Evolutionary conservation across 2,797 vertebrate genomes (phyloP).

Genomic region (Onychomys arenicola): DNA sequence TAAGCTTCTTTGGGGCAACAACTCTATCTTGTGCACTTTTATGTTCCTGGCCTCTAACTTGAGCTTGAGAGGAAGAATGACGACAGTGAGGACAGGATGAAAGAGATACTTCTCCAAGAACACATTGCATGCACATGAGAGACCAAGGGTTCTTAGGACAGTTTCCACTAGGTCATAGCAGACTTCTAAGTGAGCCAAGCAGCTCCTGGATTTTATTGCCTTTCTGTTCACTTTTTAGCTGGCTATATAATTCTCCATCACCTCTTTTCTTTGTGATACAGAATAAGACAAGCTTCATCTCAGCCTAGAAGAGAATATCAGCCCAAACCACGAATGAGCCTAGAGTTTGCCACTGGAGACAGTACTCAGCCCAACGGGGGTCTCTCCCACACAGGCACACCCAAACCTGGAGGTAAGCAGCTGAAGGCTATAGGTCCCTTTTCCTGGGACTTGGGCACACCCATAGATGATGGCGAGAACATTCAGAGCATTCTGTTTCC

Average conservation of each 20-base stretch:
- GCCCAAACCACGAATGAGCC: conserved; percentile 95
- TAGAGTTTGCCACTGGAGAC: conserved; percentile 94
- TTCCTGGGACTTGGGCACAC: too few relatives aligned
- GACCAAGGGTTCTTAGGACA: not conserved
- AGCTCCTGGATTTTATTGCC: not conserved
- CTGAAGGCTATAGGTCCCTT: not conserved
- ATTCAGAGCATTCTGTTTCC: not conserved
- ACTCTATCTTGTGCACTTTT: not conserved
- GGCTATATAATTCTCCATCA: fast-evolving
- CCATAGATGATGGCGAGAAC: not conserved
- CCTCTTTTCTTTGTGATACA: conserved; percentile 78
- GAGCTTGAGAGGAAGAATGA: not conserved
- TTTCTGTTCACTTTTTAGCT: not conserved
- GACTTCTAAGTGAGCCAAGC: not conserved
- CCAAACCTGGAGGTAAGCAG: conserved; percentile 94
- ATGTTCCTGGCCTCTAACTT: not conserved
- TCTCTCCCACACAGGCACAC: conserved; percentile 92
- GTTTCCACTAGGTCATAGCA: not conserved
- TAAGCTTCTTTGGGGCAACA: not conserved
- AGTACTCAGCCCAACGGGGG: conserved; percentile 94
- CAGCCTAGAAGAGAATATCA: conserved; percentile 94
- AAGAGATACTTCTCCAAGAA: not conserved
- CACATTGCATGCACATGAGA: not conserved
- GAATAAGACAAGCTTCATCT: conserved; percentile 94
- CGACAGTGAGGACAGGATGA: not conserved